Evolutionary conservation across 2,888 invertebrate species (phyloP), one percentile per base, ranked within the genome.

Genomic region (Orthonevra nobilis): DNA sequence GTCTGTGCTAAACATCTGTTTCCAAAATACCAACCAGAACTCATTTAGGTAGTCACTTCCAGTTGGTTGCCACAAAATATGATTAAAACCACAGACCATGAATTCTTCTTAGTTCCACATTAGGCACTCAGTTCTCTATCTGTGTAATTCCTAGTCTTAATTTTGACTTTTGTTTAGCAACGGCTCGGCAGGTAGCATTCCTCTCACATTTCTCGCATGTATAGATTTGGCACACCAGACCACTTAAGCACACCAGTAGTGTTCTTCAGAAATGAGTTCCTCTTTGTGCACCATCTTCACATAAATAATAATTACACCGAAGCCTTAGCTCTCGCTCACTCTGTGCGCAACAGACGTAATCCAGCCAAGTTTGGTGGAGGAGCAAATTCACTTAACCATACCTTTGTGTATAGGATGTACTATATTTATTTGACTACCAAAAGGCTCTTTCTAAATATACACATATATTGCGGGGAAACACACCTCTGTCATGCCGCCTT

Each of bases 261-360:
- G 60, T 74, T 46, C 52, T 68, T 60, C 10, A 15, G 9, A 19
- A 46, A 58, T 61, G 12, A 23, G 26, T 12, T 34, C 9, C 28
- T 20, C 38, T 15, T 30, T 12, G 19, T n/a, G 3, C 12, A 6
- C 34, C 19, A 28, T 4, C 20, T 26, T 28, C 48, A 40, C 63
- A 63, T 69, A 70, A 77, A 77, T 70, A 70, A 77, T 77, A 63
- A 58, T 77, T 77, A 63, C 64, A 63, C 54, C 54, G 14, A 69
- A 75, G 61, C 61, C 61, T 56, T 61, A 40, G 5, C 3, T 5
- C 23, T 5, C 3, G 5, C 26, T 23, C 34, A 40, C 14, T 19
- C 42, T 52, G 23, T 52, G n/a, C n/a, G n/a, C n/a, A n/a, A n/a
- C n/a, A n/a, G n/a, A n/a, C n/a, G n/a, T n/a, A 74, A 68, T 54